phyloP scores from a whole-genome alignment of 1,140 invertebrate genomes.

The Cotesia typhae region DNA sequence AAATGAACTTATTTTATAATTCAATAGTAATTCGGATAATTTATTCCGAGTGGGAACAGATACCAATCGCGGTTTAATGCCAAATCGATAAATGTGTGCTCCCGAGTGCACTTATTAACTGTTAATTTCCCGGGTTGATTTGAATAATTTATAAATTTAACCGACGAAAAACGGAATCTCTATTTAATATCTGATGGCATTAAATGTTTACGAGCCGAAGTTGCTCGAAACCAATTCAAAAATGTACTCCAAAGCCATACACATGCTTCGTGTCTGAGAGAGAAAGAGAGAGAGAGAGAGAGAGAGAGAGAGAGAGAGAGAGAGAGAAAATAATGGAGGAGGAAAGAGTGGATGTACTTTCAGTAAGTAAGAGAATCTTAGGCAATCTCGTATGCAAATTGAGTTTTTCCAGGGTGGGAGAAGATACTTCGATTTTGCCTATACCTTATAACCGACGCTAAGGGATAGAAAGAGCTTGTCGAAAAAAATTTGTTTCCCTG shows the following conservation, averaged over 20 bases:
- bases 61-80: no score
- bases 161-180: not conserved
- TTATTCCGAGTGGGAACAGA: no score
- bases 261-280: no score
- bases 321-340: not conserved
- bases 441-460: not conserved
- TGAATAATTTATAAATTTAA: conserved; percentile 6
- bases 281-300: no score
- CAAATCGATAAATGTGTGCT: no score
- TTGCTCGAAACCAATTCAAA: conserved; percentile 42
- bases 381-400: conserved; percentile 61
- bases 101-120: no score
- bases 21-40: no score
- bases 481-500: conserved; percentile 34
- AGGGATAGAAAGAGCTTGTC: conserved; percentile 20
- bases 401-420: conserved; percentile 14
- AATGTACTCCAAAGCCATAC: conserved; percentile 28
- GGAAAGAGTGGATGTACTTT: conserved; percentile 44
- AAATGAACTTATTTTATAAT: no score
- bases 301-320: no score
- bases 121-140: no score
- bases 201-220: conserved; percentile 27
- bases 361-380: conserved; percentile 42
- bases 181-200: conserved; percentile 1
- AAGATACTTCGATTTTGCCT: conserved; percentile 22